Percentiles rank a stretch among this genome's conserved stretches.
Evolutionary conservation across 2,888 invertebrate species (phyloP).

Genomic region (Conops quadrifasciatus): DNA sequence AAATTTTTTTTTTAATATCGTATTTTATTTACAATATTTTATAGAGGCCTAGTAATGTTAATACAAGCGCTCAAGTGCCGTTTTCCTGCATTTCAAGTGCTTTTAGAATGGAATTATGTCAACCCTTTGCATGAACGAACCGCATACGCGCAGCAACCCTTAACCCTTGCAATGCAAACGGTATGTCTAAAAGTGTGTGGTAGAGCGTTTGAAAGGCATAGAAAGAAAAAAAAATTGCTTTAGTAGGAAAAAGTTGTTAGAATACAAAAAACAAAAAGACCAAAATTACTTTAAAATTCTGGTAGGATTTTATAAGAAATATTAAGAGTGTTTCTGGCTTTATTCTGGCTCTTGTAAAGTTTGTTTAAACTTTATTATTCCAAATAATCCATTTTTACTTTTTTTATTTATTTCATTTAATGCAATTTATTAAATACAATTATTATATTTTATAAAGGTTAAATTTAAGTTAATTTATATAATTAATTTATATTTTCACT

Average conservation of each 20-base stretch:
- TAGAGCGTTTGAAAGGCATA: neutral
- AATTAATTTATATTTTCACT: too few relatives aligned
- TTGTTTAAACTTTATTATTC: too few relatives aligned
- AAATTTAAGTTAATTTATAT: too few relatives aligned
- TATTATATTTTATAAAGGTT: too few relatives aligned
- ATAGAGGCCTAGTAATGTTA: neutral
- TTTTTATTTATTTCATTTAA: too few relatives aligned
- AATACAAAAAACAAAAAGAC: neutral
- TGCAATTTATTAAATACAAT: too few relatives aligned
- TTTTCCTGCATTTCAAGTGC: slow-evolving; percentile 26
- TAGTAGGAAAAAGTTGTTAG: neutral
- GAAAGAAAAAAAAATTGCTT: slow-evolving; percentile 30
- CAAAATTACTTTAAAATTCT: too few relatives aligned
- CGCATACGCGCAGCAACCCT: neutral
- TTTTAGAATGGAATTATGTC: neutral
- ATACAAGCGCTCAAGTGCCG: slow-evolving; percentile 4
- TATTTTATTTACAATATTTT: neutral
- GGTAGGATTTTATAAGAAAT: too few relatives aligned
- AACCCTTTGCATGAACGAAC: neutral
- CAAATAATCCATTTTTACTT: too few relatives aligned
- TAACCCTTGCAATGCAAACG: slow-evolving; percentile 1
- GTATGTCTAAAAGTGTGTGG: neutral
- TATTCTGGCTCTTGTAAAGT: too few relatives aligned
- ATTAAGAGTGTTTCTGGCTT: too few relatives aligned
- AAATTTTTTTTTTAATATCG: slow-evolving; percentile 1